Evolutionary conservation across 2,888 invertebrate species (phyloP), one percentile per base, ranked within the genome.

Genomic region (Plutella xylostella): DNA sequence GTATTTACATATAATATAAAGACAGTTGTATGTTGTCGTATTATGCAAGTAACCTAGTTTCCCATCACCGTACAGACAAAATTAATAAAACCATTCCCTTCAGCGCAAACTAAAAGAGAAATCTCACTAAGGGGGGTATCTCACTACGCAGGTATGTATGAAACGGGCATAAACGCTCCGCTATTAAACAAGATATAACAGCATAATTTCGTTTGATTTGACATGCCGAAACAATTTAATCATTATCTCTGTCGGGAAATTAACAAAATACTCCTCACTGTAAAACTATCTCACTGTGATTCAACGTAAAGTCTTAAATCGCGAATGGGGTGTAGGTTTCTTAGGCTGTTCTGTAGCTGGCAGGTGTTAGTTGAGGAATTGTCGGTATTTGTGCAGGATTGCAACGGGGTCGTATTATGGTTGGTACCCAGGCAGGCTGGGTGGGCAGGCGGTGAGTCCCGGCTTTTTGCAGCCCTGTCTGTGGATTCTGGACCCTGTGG

Each of bases 221-320:
- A 82, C 77, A 83, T 78, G 73, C 83, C 83, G 79, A 79, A 82
- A 79, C 79, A 79, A 82, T 82, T 82, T 80, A 77, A 83, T 79
- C 76, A 83, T 80, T 82, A 83, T 72, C 70, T 75, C 71, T 48
- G 66, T 62, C 51, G 60, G 71, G 69, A 78, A 82, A 77, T 77
- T 74, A 70, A 65, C 54, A 47, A 35, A 37, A 35, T 43, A 11
- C 9, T 18, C 22, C 35, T 11, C 53, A 54, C 45, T 33, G 48
- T 41, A 69, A 31, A 56, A 53, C 60, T 47, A 50, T 46, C 56
- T 58, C 48, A n/a, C n/a, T 14, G 1, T 19, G n/a, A 2, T n/a
- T 19, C 37, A 5, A 11, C 4, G n/a, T 7, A 5, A 11, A 19
- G n/a, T 12, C 19, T 37, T 12, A 20, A 12, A n/a, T n/a, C n/a